Evolutionary conservation across 1,140 invertebrate species (phyloP), one percentile per base, ranked within the genome.

Genomic region (Drosophila busckii): DNA sequence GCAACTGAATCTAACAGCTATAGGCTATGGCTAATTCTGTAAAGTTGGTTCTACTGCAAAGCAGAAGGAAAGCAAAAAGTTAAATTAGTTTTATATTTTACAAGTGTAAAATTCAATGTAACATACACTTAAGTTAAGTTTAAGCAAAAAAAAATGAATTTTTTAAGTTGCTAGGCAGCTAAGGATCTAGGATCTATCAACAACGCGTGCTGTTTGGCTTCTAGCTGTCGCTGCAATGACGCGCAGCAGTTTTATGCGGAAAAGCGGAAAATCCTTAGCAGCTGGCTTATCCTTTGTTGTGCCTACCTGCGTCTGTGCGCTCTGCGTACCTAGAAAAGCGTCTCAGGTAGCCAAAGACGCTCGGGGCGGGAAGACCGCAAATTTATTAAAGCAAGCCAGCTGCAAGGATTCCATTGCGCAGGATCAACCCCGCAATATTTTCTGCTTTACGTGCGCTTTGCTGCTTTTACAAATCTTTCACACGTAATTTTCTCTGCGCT

Each of bases 301-400:
- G 41, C 63, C 46, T 82, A 63, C 71, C 66, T 76, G 67, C 49
- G 9, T 9, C 4, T 5, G 15, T 17, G 13, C 7, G 28, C 8
- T 4, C 13, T 2, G 1, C 12, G 46, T 80, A 82, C 75, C 75
- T 82, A 70, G 65, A 75, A 82, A 75, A 82, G 46, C 58, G 29
- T 40, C 35, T 73, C 75, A 82, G 75, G 75, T 82, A 82, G 9
- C 28, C 25, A 82, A 75, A 70, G 58, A 70, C 55, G 69, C 68
- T 56, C 70, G 56, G 69, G 75, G 75, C 75, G 75, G 75, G 75
- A 82, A 82, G 75, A 82, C 75, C 75, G 75, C 75, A 82, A 82
- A 82, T 82, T 75, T 82, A 75, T 82, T 64, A 69, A n/a, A 69
- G 38, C 46, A 26, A 42, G 25, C 32, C 46, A 22, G 32, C 54